phyloP scores from a whole-genome alignment of 2,797 vertebrate species.

The Enteromius mattozi region DNA sequence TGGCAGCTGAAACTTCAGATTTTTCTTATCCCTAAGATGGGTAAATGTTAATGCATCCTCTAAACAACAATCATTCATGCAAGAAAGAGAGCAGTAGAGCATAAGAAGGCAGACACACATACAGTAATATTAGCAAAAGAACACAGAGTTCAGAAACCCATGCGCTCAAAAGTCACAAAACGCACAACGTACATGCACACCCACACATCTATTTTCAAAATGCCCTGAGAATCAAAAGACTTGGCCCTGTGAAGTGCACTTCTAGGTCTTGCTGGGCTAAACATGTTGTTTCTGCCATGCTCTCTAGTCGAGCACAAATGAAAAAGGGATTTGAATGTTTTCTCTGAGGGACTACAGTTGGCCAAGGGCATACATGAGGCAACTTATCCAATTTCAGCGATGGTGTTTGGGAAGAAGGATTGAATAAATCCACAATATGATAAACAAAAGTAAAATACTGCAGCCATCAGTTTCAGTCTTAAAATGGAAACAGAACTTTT shows the following conservation, averaged over 20 bases:
- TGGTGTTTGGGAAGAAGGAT: not conserved
- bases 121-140: not conserved
- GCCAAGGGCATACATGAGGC: constrained; percentile 1
- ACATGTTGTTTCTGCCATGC: constrained; percentile 8
- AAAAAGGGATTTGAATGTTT: constrained; percentile 35
- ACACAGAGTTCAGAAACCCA: not conserved
- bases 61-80: constrained; percentile 13
- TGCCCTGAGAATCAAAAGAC: not conserved
- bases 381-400: constrained; percentile 17
- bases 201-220: constrained; percentile 20
- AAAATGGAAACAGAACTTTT: not conserved
- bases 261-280: not conserved
- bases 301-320: constrained; percentile 14
- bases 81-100: constrained; percentile 25
- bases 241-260: constrained; percentile 10
- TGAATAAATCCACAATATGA: constrained; percentile 5
- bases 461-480: not conserved
- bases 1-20: not conserved
- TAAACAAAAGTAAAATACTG: not conserved
- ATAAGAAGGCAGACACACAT: constrained; percentile 16
- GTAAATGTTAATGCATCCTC: not conserved
- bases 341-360: constrained; percentile 16
- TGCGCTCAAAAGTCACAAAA: constrained; percentile 10
- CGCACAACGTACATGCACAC: not conserved
- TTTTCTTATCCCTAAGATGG: not conserved